A percentile compares a stretch with the other conserved stretches of the same genome.
Conservation (phyloP, 1,140 invertebrate genomes). For the Brachionus asplanchnoidis region DNA sequence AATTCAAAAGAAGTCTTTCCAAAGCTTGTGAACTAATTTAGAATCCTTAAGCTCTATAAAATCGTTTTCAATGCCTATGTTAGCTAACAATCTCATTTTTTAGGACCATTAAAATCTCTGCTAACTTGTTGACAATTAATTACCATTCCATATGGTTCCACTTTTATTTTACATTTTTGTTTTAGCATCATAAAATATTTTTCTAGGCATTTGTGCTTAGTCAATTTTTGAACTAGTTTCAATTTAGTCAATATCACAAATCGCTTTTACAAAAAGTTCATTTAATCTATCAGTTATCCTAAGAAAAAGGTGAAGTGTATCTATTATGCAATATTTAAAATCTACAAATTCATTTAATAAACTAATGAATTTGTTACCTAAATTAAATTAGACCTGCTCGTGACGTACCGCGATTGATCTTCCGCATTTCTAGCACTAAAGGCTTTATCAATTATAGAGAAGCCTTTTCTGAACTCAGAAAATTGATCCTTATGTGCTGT, state of each 20-base stretch:
- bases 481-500: neutral
- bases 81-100: neutral
- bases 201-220: neutral
- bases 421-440: neutral
- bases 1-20: neutral
- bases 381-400: neutral
- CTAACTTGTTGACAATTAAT: neutral
- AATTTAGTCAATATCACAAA: neutral
- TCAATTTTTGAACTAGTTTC: neutral
- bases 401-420: neutral
- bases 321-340: neutral
- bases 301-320: neutral
- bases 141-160: neutral
- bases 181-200: neutral
- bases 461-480: neutral
- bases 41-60: neutral
- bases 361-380: neutral
- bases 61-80: neutral
- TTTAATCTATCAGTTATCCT: neutral
- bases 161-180: conserved; percentile 18
- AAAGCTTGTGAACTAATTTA: neutral
- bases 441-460: neutral
- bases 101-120: neutral
- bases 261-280: neutral
- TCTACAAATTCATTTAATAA: neutral